Conservation (phyloP, 2,888 invertebrate genomes). For the Spodoptera littoralis region DNA sequence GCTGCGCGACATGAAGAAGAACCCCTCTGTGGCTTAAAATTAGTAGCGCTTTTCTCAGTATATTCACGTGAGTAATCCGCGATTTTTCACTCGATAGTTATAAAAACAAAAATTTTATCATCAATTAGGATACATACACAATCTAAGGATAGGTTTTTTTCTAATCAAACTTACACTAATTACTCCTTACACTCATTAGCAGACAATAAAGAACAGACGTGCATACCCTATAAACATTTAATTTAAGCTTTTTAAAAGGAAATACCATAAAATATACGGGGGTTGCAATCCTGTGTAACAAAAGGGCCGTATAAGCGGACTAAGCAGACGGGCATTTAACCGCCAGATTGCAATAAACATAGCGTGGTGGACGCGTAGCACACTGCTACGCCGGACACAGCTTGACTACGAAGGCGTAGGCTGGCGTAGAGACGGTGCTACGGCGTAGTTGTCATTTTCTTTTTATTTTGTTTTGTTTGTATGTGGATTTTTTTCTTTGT, state of each 20-base stretch:
- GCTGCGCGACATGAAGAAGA: too few relatives aligned
- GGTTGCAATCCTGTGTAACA: constrained; percentile 70
- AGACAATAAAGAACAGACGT: constrained; percentile 29
- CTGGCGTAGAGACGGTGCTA: constrained; percentile 60
- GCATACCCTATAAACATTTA: constrained; percentile 37
- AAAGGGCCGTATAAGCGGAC: constrained; percentile 78
- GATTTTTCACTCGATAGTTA: too few relatives aligned
- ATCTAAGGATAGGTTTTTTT: too few relatives aligned
- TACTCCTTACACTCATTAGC: constrained; percentile 6
- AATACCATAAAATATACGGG: constrained; percentile 62
- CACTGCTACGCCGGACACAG: constrained; percentile 81
- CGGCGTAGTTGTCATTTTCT: background rate
- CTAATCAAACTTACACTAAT: constrained; percentile 13
- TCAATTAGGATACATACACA: too few relatives aligned
- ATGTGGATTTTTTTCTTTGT: too few relatives aligned
- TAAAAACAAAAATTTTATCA: too few relatives aligned
- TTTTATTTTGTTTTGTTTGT: background rate
- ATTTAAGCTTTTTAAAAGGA: constrained; percentile 54
- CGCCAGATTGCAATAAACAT: constrained; percentile 88
- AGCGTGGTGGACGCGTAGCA: constrained; percentile 81
- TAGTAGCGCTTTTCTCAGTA: too few relatives aligned
- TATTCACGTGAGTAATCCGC: too few relatives aligned
- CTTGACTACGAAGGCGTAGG: constrained; percentile 72
- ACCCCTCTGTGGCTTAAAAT: too few relatives aligned
- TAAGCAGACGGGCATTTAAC: constrained; percentile 85